Evolutionary conservation across 1,140 invertebrate genomes (phyloP).

Genomic region (Papilio machaon): DNA sequence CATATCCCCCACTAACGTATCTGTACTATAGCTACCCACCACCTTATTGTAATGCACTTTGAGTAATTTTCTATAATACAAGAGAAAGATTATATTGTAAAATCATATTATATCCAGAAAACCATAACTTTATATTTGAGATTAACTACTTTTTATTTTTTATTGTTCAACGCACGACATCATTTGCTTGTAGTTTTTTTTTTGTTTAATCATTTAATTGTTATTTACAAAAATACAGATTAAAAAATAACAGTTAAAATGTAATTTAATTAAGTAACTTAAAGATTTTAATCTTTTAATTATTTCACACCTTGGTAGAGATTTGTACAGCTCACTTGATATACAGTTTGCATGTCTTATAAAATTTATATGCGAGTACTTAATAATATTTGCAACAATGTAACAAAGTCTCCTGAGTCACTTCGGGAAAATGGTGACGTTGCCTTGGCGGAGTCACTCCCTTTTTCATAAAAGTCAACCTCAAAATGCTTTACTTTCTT

Average conservation of each 20-base stretch:
- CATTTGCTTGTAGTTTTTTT: not conserved
- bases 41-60: conserved; percentile 30
- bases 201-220: not conserved
- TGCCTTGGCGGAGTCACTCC: too few relatives aligned
- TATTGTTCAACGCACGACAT: too few relatives aligned
- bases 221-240: not conserved
- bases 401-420: not conserved
- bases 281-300: conserved; percentile 9
- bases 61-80: conserved; percentile 33
- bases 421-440: not conserved
- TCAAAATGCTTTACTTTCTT: not conserved
- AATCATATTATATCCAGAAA: conserved; percentile 9
- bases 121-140: not conserved
- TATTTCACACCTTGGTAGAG: not conserved
- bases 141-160: not conserved
- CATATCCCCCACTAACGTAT: conserved; percentile 39
- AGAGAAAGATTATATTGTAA: not conserved
- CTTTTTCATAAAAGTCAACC: not conserved
- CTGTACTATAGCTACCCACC: not conserved
- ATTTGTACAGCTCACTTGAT: not conserved
- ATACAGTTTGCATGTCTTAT: not conserved
- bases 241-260: not conserved
- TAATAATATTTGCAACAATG: not conserved
- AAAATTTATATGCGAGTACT: not conserved
- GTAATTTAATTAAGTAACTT: not conserved